phyloP scores from a whole-genome alignment of 2,888 invertebrate genomes.

The Plebejus argus region DNA sequence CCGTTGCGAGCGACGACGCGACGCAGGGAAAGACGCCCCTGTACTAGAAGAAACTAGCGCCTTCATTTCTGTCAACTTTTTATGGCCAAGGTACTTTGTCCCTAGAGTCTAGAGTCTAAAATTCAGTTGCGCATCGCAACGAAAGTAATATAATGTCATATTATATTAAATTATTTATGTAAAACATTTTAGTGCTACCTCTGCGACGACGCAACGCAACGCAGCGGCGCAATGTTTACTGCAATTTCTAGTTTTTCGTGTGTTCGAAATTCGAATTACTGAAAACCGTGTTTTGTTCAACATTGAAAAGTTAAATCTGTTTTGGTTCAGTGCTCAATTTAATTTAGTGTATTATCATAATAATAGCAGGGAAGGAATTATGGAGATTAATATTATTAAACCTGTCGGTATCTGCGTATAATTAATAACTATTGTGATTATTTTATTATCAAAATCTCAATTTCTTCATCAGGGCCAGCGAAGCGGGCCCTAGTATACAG shows the following conservation, averaged over 20 bases:
- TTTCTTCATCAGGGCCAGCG: too few relatives aligned
- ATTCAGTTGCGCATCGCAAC: too few relatives aligned
- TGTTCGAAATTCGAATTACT: conserved; percentile 6
- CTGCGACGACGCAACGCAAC: neutral
- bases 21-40: too few relatives aligned
- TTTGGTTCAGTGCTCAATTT: neutral
- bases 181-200: too few relatives aligned
- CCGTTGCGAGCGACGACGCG: too few relatives aligned
- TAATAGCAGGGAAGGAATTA: neutral
- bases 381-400: neutral
- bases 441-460: neutral
- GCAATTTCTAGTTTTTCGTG: conserved; percentile 17
- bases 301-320: conserved; percentile 2
- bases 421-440: neutral
- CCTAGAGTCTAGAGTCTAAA: too few relatives aligned
- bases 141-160: too few relatives aligned
- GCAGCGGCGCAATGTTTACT: neutral
- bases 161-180: too few relatives aligned
- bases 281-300: conserved; percentile 10
- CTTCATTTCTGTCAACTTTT: too few relatives aligned
- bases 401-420: neutral
- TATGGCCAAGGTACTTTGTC: too few relatives aligned
- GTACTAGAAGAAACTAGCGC: too few relatives aligned
- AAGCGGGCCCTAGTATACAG: too few relatives aligned
- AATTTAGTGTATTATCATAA: conserved; percentile 7